These are phyloP conservation scores for Matsumurasca onukii DNA, from an alignment of 1,140 invertebrate species.

Conservation along the genomic window DNA sequence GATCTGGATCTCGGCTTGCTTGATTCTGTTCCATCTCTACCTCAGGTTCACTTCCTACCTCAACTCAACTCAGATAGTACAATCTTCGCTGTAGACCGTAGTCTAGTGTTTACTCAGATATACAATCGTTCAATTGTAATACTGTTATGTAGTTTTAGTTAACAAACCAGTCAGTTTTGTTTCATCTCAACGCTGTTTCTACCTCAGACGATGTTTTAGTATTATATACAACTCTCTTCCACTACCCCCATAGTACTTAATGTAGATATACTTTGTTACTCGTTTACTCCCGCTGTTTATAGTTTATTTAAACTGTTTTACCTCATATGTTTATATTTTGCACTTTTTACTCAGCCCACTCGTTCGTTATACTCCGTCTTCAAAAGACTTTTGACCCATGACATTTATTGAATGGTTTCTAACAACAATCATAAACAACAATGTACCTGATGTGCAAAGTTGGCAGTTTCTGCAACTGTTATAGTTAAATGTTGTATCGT, in stretches of 20 bases:
- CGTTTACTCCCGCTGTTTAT: neutral
- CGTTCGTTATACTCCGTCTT: neutral
- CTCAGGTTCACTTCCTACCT: too few species aligned
- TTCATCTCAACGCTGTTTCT: too few species aligned
- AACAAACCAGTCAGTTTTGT: too few species aligned
- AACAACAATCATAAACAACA: conserved; percentile 15
- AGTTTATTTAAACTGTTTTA: conserved; percentile 5
- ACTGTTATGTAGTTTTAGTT: too few species aligned
- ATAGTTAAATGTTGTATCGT: neutral
- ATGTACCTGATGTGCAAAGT: conserved; percentile 14
- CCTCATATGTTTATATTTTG: conserved; percentile 17
- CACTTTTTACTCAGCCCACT: neutral
- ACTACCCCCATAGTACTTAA: neutral
- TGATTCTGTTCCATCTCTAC: too few species aligned
- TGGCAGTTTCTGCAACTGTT: neutral
- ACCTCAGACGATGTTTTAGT: too few species aligned
- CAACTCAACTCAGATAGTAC: too few species aligned
- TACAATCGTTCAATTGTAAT: too few species aligned
- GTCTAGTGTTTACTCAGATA: too few species aligned
- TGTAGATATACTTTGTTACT: conserved; percentile 13
- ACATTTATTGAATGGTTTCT: neutral
- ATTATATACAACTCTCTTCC: too few species aligned
- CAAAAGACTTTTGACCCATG: neutral
- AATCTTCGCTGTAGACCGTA: too few species aligned
- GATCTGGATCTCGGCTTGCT: too few species aligned